phyloP scores from a whole-genome alignment of 2,888 invertebrate genomes.

The Microplitis manilae region DNA sequence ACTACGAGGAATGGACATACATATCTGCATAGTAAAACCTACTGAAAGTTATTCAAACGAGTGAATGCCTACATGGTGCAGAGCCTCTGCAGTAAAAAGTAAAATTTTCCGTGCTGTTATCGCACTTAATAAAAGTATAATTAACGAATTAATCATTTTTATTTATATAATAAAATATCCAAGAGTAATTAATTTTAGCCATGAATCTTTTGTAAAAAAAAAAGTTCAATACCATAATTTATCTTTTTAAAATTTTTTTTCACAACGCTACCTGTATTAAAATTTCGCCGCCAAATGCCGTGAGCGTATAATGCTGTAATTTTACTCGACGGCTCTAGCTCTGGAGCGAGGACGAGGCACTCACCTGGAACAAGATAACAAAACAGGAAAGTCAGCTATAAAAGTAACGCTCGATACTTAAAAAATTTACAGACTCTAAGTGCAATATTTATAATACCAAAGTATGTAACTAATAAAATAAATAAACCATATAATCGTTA shows the following conservation, averaged over 20 bases:
- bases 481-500: not conserved
- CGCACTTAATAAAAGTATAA: not conserved
- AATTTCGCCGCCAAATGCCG: slow-evolving; percentile 43
- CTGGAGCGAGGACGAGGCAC: slow-evolving; percentile 55
- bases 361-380: slow-evolving; percentile 56
- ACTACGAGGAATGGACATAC: not conserved
- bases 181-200: not conserved
- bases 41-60: not conserved
- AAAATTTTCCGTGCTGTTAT: not conserved
- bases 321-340: slow-evolving; percentile 48
- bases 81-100: not conserved
- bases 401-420: not conserved
- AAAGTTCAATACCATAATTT: not conserved
- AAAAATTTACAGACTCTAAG: not conserved
- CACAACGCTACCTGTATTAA: slow-evolving; percentile 55
- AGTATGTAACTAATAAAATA: not conserved
- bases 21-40: slow-evolving; percentile 8
- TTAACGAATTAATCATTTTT: not conserved
- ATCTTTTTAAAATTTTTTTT: not conserved
- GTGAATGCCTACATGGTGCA: slow-evolving; percentile 5
- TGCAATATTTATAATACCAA: not conserved
- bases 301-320: slow-evolving; percentile 46
- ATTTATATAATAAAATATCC: not conserved
- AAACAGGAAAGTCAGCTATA: slow-evolving; percentile 15
- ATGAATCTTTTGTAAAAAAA: not conserved